Percentiles rank a stretch among this genome's conserved stretches.
These are phyloP conservation scores for Xanthorhoe designata DNA, from an alignment of 2,888 invertebrate genomes.

Conservation along the genomic window DNA sequence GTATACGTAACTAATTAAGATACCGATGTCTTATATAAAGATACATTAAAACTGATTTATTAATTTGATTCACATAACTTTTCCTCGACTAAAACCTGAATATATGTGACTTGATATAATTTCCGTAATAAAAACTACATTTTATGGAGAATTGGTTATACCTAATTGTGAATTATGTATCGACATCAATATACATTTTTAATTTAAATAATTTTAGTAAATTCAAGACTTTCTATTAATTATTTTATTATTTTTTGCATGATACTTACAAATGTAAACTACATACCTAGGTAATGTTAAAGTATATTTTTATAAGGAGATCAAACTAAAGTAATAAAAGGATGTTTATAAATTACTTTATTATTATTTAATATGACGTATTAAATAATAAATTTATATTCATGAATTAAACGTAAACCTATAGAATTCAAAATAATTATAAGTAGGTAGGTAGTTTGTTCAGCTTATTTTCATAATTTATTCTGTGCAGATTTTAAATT, in stretches of 20 bases:
- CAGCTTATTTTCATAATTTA: neutral
- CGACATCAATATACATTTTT: neutral
- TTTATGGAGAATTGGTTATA: conserved; percentile 9
- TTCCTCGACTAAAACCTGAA: conserved; percentile 7
- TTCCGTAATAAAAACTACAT: conserved; percentile 10
- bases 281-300: too few species aligned
- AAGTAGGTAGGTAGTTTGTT: too few species aligned
- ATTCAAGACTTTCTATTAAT: too few species aligned
- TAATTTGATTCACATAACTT: conserved; percentile 11
- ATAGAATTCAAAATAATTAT: neutral
- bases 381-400: too few species aligned
- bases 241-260: too few species aligned
- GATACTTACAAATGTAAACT: too few species aligned
- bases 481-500: neutral
- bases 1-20: conserved; percentile 22
- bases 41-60: conserved; percentile 21
- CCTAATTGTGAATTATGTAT: conserved; percentile 11
- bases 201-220: neutral
- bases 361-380: too few species aligned
- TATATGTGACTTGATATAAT: conserved; percentile 7
- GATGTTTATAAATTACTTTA: too few species aligned
- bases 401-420: too few species aligned
- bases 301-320: too few species aligned
- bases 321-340: too few species aligned
- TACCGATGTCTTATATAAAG: conserved; percentile 19